A percentile compares a stretch with the other conserved stretches of the same genome.
These are phyloP conservation scores for Salvelinus alpinus DNA, from an alignment of 2,113 vertebrate species.

Conservation along the genomic window DNA sequence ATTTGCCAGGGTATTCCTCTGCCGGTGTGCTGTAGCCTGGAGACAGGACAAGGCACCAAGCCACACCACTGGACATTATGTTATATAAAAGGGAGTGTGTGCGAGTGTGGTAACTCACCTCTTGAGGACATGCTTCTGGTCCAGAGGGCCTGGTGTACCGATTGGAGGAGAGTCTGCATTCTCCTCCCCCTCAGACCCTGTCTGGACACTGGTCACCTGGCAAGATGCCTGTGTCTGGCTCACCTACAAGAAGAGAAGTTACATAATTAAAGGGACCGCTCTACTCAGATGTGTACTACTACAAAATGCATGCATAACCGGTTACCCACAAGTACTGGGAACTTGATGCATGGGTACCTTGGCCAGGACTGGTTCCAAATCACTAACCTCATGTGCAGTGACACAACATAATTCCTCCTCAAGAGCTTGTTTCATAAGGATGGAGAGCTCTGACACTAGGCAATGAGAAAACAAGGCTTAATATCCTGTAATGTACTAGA, in stretches of 20 bases:
- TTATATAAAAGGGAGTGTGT: neutral
- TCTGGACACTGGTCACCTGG: neutral
- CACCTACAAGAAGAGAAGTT: constrained; percentile 18
- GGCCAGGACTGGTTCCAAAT: constrained; percentile 11
- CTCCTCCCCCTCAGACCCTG: constrained; percentile 17
- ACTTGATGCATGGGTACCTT: constrained; percentile 34
- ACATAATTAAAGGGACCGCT: neutral
- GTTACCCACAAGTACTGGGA: neutral
- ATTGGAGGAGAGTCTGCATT: constrained; percentile 24
- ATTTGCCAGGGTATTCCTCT: constrained; percentile 74
- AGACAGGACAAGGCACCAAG: neutral
- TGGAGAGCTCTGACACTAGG: constrained; percentile 11
- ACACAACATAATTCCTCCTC: constrained; percentile 27
- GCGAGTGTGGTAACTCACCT: constrained; percentile 63
- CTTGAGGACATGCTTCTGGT: constrained; percentile 81
- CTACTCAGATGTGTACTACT: too few species aligned
- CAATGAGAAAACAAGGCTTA: neutral
- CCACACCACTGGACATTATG: too few species aligned
- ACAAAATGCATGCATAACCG: neutral
- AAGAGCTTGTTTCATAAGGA: constrained; percentile 16
- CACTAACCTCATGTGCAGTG: constrained; percentile 16
- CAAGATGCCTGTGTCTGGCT: constrained; percentile 17
- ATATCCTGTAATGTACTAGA: neutral
- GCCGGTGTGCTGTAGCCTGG: constrained; percentile 79
- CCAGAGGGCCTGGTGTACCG: constrained; percentile 51